phyloP scores from a whole-genome alignment of 92 coral and sea anemone genomes.

The Phenganax marumi region DNA sequence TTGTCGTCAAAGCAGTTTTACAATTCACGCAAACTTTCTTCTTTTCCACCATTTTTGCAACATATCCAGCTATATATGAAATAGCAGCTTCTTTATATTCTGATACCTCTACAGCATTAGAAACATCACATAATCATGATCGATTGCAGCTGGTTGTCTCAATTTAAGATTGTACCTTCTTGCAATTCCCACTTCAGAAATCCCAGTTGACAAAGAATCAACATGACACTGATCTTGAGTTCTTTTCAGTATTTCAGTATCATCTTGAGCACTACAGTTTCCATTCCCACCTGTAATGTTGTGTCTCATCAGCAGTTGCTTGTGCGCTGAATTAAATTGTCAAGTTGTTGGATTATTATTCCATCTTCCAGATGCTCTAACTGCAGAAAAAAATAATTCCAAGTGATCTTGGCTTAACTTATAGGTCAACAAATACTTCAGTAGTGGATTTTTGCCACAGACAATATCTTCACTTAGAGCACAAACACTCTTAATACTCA shows the following conservation, averaged over 20 bases:
- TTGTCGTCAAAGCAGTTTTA: too few relatives aligned
- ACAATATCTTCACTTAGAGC: background rate
- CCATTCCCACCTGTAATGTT: too few relatives aligned
- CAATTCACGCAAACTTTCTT: too few relatives aligned
- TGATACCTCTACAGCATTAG: background rate
- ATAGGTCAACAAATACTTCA: too few relatives aligned
- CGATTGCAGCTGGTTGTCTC: too few relatives aligned
- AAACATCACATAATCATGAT: background rate
- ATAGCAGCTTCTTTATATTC: background rate
- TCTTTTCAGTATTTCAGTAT: background rate
- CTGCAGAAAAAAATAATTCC: too few relatives aligned
- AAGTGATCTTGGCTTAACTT: too few relatives aligned
- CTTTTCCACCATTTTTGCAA: too few relatives aligned
- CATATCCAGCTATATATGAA: too few relatives aligned
- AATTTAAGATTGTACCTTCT: background rate
- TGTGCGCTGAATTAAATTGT: background rate
- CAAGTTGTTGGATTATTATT: too few relatives aligned
- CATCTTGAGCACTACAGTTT: background rate
- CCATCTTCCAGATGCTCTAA: background rate
- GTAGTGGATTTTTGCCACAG: background rate
- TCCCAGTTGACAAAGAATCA: background rate
- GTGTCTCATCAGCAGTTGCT: conserved; percentile 7
- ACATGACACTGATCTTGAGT: background rate
- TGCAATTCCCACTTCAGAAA: too few relatives aligned
- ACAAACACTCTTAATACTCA: background rate